A percentile compares a stretch with the other conserved stretches of the same genome.
These are phyloP conservation scores for Burhinus bistriatus DNA, from an alignment of 2,113 vertebrate genomes.

Conservation along the genomic window DNA sequence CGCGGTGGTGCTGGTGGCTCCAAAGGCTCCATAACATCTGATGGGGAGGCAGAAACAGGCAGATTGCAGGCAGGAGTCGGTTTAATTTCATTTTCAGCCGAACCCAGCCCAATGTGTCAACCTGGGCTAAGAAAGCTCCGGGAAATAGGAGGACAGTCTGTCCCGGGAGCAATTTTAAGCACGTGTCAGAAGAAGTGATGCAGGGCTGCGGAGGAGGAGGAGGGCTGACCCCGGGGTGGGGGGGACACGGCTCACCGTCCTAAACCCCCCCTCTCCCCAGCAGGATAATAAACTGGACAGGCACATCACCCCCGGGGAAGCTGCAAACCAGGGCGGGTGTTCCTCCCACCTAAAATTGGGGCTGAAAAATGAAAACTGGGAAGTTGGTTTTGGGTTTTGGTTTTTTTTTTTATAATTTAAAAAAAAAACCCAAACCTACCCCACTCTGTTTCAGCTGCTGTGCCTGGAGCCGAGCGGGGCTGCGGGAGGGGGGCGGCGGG, in stretches of 20 bases:
- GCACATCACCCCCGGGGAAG: fast-evolving
- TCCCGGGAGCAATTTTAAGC: neutral
- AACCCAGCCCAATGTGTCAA: neutral
- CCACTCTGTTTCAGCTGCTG: neutral
- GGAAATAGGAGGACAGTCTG: neutral
- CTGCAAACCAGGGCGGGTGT: neutral
- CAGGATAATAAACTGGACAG: neutral
- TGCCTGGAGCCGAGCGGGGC: neutral
- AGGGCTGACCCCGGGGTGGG: neutral
- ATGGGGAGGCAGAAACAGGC: neutral
- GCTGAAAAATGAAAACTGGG: neutral
- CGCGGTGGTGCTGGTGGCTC: neutral
- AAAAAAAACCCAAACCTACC: neutral
- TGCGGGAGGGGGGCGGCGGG: neutral
- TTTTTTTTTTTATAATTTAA: neutral
- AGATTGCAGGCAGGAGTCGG: neutral
- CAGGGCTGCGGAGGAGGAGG: neutral
- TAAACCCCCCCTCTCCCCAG: neutral
- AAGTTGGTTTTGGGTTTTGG: neutral
- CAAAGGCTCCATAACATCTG: fast-evolving
- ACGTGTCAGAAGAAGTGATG: too few species aligned
- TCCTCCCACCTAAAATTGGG: neutral
- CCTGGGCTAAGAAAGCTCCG: neutral
- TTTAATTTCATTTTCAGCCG: neutral
- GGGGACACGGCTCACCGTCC: neutral